Conservation (phyloP, 2,888 invertebrate species). For the Salticus scenicus region DNA sequence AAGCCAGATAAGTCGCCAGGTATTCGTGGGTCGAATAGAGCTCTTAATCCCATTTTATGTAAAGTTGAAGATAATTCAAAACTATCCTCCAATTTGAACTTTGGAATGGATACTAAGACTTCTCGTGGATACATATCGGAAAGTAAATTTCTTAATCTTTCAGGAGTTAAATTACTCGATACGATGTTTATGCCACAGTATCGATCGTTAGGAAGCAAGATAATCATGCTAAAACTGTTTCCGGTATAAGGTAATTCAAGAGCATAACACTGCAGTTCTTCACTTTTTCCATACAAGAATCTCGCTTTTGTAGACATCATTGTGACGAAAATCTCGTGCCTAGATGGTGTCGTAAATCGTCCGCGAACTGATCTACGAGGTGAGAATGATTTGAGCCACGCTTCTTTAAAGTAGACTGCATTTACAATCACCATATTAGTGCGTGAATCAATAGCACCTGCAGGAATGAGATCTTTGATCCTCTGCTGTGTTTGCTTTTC, state of each 20-base stretch:
- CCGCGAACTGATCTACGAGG: conserved; percentile 51
- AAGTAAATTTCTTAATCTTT: conserved; percentile 64
- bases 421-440: conserved; percentile 72
- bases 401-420: conserved; percentile 71
- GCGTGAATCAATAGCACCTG: conserved; percentile 76
- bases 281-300: conserved; percentile 70
- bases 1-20: conserved; percentile 71
- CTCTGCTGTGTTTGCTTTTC: conserved; percentile 86
- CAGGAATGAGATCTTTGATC: conserved; percentile 84
- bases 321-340: conserved; percentile 41
- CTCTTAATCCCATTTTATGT: conserved; percentile 70
- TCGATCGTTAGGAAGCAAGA: conserved; percentile 69
- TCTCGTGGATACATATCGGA: conserved; percentile 71
- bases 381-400: conserved; percentile 72
- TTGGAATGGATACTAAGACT: conserved; percentile 66
- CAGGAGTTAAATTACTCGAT: conserved; percentile 51
- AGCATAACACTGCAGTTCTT: conserved; percentile 67
- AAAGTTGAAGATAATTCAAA: conserved; percentile 70
- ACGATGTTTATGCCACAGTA: conserved; percentile 66
- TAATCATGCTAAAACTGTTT: conserved; percentile 70
- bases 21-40: conserved; percentile 70
- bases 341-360: conserved; percentile 33
- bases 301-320: conserved; percentile 70
- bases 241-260: conserved; percentile 72
- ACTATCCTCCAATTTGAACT: conserved; percentile 71